Evolutionary conservation across 2,113 vertebrate genomes (phyloP).

Genomic region (Tringa solitaria): DNA sequence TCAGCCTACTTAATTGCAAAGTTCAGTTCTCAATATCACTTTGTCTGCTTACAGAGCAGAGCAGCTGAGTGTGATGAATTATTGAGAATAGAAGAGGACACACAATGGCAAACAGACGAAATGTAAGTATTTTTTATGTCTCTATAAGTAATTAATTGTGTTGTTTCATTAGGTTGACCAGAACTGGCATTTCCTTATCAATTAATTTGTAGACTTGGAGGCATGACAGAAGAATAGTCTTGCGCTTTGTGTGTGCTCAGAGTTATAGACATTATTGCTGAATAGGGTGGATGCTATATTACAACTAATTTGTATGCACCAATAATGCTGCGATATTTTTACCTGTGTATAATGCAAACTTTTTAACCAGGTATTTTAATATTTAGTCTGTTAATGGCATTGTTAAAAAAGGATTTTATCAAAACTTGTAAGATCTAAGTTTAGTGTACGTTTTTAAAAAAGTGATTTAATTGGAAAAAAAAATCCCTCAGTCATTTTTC

Average conservation of each 20-base stretch:
- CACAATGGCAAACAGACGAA: conserved; percentile 79
- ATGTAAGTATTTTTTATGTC: conserved; percentile 71
- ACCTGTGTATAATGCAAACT: not conserved
- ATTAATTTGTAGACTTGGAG: not conserved
- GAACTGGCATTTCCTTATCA: not conserved
- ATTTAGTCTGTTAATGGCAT: not conserved
- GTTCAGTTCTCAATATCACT: not conserved
- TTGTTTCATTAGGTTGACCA: not conserved
- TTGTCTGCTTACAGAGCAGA: conserved; percentile 75
- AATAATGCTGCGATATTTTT: not conserved
- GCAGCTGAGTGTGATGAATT: conserved; percentile 85
- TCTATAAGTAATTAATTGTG: not conserved
- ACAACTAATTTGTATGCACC: not conserved
- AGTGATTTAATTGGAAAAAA: not conserved
- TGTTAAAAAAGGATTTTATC: not conserved
- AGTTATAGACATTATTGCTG: not conserved
- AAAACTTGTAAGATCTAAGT: not conserved
- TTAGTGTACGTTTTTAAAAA: not conserved
- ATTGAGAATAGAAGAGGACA: conserved; percentile 92
- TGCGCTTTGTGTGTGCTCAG: not conserved
- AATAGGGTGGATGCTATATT: not conserved
- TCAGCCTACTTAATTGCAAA: not conserved
- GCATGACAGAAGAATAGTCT: not conserved
- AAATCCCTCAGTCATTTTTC: not conserved
- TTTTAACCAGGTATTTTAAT: not conserved